Evolutionary conservation across 1,140 invertebrate species (phyloP), one percentile per base, ranked within the genome.

Genomic region (Brachionus rotundiformis): DNA sequence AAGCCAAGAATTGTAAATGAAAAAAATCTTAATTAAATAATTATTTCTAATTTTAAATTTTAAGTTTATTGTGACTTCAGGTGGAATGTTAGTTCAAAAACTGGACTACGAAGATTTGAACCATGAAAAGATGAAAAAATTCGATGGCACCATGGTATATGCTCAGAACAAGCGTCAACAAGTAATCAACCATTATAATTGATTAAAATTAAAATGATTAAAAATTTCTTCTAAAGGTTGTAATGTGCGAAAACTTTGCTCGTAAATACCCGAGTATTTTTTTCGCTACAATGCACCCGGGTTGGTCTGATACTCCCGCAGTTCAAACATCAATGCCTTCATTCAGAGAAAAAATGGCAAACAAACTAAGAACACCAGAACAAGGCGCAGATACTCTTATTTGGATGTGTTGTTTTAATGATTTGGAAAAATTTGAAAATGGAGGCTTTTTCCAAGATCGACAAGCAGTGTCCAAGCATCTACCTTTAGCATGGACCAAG

Each of bases 91-190:
- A 54, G 85, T 86, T 1, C 88, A 89, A 80, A 89, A 89, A 73
- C 83, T 90, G 25, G 85, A 89, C 81, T 71, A 85, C 6, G 84
- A 84, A 31, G 89, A 90, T 84, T 83, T 90, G 2, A 88, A 90
- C 83, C 88, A 86, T 84, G 84, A 85, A 82, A 86, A 89, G 44
- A 86, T 86, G 82, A 84, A 85, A 82, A 85, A 84, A 33, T 90
- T 88, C 86, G 87, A 90, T 83, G 89, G 89, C 23, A 89, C 87
- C 6, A 85, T 88, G 83, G 88, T 87, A 0, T 90, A 90, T 84
- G 87, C 89, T n/a, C 89, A 90, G 82, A 90, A 89, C 81, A 90
- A 90, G 83, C 83, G 90, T 23, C 90, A 90, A 83, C 88, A 90
- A 84, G 63, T 81, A 81, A 68, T 33, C 36, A 5, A 33, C 7